phyloP scores from a whole-genome alignment of 2,113 vertebrate genomes.

The Megaleporinus macrocephalus region DNA sequence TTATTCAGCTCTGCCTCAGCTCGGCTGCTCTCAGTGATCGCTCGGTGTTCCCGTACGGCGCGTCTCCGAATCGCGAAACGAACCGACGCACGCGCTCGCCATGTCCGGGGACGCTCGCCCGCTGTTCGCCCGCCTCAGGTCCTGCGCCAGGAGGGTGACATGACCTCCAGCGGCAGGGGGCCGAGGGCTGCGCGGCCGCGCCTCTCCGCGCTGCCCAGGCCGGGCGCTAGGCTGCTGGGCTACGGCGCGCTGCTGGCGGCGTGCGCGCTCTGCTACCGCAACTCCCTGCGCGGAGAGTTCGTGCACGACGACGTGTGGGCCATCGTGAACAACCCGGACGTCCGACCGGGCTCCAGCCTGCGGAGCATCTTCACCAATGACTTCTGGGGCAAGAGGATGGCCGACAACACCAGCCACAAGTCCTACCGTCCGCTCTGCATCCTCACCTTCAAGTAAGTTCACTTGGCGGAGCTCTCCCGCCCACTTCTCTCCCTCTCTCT shows the following conservation, averaged over 20 bases:
- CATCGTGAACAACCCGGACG: constrained; percentile 94
- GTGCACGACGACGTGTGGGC: constrained; percentile 99
- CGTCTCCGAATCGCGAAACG: constrained; percentile 10
- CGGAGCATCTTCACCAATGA: constrained; percentile 86
- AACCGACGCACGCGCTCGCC: constrained; percentile 39
- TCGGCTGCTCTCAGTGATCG: neutral
- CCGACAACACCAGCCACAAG: constrained; percentile 96
- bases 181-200: constrained; percentile 50
- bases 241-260: constrained; percentile 72
- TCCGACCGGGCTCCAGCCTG: constrained; percentile 80
- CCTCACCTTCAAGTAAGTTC: constrained; percentile 93
- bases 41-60: constrained; percentile 34
- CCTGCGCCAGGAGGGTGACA: constrained; percentile 66
- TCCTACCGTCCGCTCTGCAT: constrained; percentile 95
- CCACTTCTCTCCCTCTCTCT: too few species aligned
- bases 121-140: constrained; percentile 42
- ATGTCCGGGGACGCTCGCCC: constrained; percentile 27
- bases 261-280: constrained; percentile 86
- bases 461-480: neutral
- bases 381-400: constrained; percentile 97
- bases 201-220: constrained; percentile 43
- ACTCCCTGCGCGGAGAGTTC: constrained; percentile 90
- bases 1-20: neutral
- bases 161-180: constrained; percentile 69
- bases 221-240: constrained; percentile 59